Evolutionary conservation across 2,888 invertebrate genomes (phyloP), one percentile per base, ranked within the genome.

Genomic region (Phyllotreta striolata): DNA sequence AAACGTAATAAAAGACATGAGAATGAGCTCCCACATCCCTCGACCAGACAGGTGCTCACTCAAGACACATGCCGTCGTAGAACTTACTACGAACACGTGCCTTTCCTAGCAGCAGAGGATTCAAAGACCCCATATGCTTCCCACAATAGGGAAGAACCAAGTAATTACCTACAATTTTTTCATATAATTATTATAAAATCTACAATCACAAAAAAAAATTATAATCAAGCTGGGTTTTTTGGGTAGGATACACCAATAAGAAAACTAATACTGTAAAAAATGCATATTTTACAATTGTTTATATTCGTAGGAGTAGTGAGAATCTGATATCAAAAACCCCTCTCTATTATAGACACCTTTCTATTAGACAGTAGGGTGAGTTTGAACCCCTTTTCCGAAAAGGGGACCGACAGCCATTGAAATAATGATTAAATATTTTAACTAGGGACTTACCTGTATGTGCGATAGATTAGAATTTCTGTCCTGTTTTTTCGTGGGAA

Each of bases 21-120:
- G 62, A 66, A 65, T 52, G 39, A 44, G 61, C 70, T 67, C 72
- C 73, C 71, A 72, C 73, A 72, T 72, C 70, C 71, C 70, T 64
- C 52, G 58, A 60, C 43, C 47, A 67, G 70, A 69, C 72, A 73
- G 71, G 72, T 73, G 73, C 66, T 52, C 12, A 35, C 49, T 60
- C 59, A 51, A 65, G 49, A 52, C 44, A 71, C 67, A 68, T 68
- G 67, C 60, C 64, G 64, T 38, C 49, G 12, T 38, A 52, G 52
- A 52, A 52, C 13, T 52, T 52, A 37, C 52, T 52, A 38, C 39
- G 12, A 52, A 12, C 52, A 52, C 52, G 52, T 52, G 52, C 52
- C 52, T 49, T 8, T 13, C 39, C 52, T 39, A 52, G 52, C 39
- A 39, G 52, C 52, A 24, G 24, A 24, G 49, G 34, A 49, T 49